Conservation (phyloP, 2,797 vertebrate species). For the Iguana delicatissima region DNA sequence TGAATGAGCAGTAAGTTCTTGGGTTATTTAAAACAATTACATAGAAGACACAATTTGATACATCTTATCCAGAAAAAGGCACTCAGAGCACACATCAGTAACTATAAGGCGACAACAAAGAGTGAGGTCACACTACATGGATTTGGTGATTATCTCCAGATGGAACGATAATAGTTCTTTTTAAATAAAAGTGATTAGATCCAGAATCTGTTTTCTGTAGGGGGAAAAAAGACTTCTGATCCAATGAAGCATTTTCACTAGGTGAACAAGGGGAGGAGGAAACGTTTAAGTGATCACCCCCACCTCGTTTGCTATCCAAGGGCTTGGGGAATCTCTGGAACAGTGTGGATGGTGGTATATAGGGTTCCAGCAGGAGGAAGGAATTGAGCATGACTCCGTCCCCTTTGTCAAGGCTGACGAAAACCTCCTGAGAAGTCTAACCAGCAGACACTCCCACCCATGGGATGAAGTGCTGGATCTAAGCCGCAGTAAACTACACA, state of each 20-base stretch:
- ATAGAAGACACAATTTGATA: background rate
- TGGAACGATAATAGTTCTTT: background rate
- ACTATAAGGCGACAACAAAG: background rate
- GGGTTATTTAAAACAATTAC: background rate
- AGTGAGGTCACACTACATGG: background rate
- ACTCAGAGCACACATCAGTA: background rate
- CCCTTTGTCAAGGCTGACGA: background rate
- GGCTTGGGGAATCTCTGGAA: background rate
- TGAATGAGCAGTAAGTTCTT: constrained; percentile 2
- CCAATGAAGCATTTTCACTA: background rate
- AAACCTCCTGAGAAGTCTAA: background rate
- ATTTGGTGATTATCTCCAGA: constrained; percentile 11
- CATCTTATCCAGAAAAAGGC: background rate
- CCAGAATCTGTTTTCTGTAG: background rate
- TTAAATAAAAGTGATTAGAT: background rate
- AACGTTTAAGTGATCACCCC: background rate
- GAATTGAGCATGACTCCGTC: background rate
- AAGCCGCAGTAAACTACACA: background rate
- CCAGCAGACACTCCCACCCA: background rate
- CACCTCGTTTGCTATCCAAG: background rate
- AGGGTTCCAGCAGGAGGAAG: background rate
- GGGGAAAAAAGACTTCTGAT: background rate
- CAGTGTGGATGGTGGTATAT: background rate
- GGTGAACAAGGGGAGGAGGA: background rate
- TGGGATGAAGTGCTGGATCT: background rate